Percentiles rank a stretch among this genome's conserved stretches.
phyloP scores from a whole-genome alignment of 1,140 invertebrate species.

The Drosophila sucinea region DNA sequence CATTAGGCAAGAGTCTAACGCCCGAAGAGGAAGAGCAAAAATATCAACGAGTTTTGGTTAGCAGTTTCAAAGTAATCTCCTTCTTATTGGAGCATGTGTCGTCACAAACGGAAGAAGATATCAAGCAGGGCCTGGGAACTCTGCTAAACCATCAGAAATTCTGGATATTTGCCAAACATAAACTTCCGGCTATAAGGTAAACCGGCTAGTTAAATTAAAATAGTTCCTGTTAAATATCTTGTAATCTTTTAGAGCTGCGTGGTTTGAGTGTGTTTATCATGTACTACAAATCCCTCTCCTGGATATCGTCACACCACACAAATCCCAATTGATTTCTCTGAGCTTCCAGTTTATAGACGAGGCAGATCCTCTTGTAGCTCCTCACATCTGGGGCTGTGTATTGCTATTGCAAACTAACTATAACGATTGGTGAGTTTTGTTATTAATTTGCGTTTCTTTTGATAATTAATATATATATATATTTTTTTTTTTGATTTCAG shows the following conservation, averaged over 20 bases:
- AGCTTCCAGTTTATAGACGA: slow-evolving; percentile 89
- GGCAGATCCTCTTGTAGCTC: slow-evolving; percentile 87
- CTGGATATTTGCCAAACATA: slow-evolving; percentile 88
- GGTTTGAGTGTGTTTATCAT: slow-evolving; percentile 87
- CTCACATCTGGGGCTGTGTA: slow-evolving; percentile 87
- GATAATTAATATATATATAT: neutral
- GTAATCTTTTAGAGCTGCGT: slow-evolving; percentile 83
- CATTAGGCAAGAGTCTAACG: slow-evolving; percentile 75
- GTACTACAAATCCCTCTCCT: slow-evolving; percentile 85
- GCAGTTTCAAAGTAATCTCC: slow-evolving; percentile 87
- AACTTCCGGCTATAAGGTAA: slow-evolving; percentile 84
- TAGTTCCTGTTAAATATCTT: neutral
- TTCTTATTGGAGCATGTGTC: slow-evolving; percentile 85
- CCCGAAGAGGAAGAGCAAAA: slow-evolving; percentile 90
- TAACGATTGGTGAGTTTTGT: slow-evolving; percentile 63
- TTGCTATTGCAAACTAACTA: slow-evolving; percentile 68
- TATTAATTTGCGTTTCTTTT: no score
- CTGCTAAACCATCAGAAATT: slow-evolving; percentile 86
- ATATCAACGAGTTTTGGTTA: slow-evolving; percentile 87
- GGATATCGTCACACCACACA: slow-evolving; percentile 84
- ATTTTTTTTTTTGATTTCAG: slow-evolving; percentile 81
- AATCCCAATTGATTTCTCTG: slow-evolving; percentile 85
- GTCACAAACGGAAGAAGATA: slow-evolving; percentile 84
- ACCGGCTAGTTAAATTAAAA: neutral
- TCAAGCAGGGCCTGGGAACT: slow-evolving; percentile 46